Evolutionary conservation across 2,797 vertebrate genomes (phyloP).

Genomic region (Forpus xanthops): DNA sequence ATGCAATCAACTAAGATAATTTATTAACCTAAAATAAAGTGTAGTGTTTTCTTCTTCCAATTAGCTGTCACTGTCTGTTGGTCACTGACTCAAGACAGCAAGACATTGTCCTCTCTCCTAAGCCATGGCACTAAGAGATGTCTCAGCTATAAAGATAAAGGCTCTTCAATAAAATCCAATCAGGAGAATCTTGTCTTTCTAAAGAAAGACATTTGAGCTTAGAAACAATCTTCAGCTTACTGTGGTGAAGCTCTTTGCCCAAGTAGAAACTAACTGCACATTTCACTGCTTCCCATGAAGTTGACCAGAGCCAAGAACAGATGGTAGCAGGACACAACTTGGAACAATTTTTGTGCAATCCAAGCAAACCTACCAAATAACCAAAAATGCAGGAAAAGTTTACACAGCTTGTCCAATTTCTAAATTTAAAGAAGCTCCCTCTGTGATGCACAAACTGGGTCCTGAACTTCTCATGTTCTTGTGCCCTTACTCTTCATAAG

Average conservation of each 20-base stretch:
- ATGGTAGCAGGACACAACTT: neutral
- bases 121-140: neutral
- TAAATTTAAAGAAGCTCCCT: slow-evolving; percentile 36
- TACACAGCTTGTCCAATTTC: slow-evolving; percentile 43
- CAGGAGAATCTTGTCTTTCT: neutral
- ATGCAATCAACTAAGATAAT: neutral
- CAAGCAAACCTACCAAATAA: slow-evolving; percentile 36
- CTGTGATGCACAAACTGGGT: neutral
- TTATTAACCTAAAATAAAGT: neutral
- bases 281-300: neutral
- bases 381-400: neutral
- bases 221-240: neutral
- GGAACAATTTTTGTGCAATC: neutral
- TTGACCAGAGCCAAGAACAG: neutral
- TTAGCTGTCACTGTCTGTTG: neutral
- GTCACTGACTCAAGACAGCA: neutral
- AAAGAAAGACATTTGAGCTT: neutral
- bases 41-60: neutral
- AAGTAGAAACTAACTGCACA: neutral
- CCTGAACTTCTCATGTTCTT: slow-evolving; percentile 43
- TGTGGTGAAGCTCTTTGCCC: neutral
- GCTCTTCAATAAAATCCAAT: neutral
- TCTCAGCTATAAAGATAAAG: neutral
- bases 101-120: neutral
- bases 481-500: neutral